Evolutionary conservation across 2,888 invertebrate species (phyloP).

Genomic region (Caenorhabditis sp.): DNA sequence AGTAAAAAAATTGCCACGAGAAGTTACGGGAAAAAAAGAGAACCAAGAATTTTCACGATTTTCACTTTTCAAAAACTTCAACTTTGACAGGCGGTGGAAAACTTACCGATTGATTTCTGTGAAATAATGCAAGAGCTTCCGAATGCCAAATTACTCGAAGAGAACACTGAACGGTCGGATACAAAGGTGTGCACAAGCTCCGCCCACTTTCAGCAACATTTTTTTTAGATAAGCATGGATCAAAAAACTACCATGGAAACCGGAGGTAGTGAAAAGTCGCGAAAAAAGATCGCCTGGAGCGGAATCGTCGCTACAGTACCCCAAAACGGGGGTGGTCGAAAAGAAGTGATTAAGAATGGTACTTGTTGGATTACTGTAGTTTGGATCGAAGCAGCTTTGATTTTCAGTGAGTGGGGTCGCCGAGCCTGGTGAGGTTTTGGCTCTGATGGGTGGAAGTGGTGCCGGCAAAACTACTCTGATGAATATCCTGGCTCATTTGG

Average conservation of each 20-base stretch:
- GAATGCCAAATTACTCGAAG: background rate
- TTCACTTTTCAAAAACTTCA: conserved; percentile 1
- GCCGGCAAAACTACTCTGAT: conserved; percentile 94
- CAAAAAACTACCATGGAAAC: background rate
- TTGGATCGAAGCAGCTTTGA: background rate
- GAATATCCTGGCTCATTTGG: conserved; percentile 90
- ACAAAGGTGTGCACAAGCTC: background rate
- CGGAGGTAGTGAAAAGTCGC: conserved; percentile 36
- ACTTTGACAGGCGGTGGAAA: background rate
- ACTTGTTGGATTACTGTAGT: conserved; percentile 1
- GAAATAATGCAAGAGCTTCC: conserved; percentile 29
- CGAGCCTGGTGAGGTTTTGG: conserved; percentile 75
- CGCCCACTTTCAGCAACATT: background rate
- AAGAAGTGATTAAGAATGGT: conserved; percentile 65
- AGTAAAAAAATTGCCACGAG: background rate
- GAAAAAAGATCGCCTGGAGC: conserved; percentile 64
- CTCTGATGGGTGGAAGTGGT: conserved; percentile 86
- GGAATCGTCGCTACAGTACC: conserved; percentile 71
- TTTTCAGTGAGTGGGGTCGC: conserved; percentile 75
- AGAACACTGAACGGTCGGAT: background rate
- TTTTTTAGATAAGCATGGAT: conserved; percentile 25
- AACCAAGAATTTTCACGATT: background rate
- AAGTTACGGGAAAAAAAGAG: background rate
- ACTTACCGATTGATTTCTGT: conserved; percentile 17
- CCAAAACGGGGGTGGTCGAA: conserved; percentile 53